Conservation (phyloP, 1,140 invertebrate genomes). For the Cydia strobilella region DNA sequence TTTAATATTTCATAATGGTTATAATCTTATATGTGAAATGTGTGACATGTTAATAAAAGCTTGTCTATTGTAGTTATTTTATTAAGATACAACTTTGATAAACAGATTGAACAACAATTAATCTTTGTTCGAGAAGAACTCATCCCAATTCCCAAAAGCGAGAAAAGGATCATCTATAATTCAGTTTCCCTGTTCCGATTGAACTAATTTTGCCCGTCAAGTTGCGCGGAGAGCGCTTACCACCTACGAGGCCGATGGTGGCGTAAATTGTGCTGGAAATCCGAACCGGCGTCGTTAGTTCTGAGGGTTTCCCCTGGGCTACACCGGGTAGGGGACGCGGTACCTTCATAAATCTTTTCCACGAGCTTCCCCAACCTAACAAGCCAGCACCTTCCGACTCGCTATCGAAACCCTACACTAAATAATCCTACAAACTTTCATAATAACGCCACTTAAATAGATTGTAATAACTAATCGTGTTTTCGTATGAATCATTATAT, state of each 20-base stretch:
- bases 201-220: conserved; percentile 54
- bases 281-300: conserved; percentile 73
- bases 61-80: neutral
- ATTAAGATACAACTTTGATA: neutral
- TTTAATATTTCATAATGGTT: no score
- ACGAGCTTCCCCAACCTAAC: conserved; percentile 71
- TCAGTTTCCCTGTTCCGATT: conserved; percentile 44
- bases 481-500: conserved; percentile 59
- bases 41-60: no score
- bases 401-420: conserved; percentile 58
- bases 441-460: conserved; percentile 66
- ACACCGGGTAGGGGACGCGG: conserved; percentile 58
- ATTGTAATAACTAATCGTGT: conserved; percentile 61
- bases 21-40: no score
- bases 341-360: conserved; percentile 77
- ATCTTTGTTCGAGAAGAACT: conserved; percentile 18
- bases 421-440: conserved; percentile 71
- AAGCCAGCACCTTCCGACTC: conserved; percentile 57
- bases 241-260: conserved; percentile 39
- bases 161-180: conserved; percentile 28
- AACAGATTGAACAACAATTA: conserved; percentile 10
- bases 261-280: conserved; percentile 75
- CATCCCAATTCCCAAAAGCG: conserved; percentile 24
- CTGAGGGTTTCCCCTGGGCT: conserved; percentile 63
- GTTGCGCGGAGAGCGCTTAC: conserved; percentile 52